Conservation (phyloP, 1,140 invertebrate genomes). For the Berghia stephanieae region DNA sequence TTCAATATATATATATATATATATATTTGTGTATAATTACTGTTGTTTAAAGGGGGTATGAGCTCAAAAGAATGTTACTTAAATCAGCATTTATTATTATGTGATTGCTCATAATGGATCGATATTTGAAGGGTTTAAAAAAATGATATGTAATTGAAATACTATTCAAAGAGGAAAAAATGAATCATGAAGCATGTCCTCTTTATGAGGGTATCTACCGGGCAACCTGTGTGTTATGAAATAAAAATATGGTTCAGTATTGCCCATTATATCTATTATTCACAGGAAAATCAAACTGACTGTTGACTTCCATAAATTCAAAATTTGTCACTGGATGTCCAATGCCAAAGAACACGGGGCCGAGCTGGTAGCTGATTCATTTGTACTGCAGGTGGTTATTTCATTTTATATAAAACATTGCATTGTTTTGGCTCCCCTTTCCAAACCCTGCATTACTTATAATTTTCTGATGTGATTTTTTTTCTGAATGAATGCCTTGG, state of each 20-base stretch:
- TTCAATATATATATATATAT: too few relatives aligned
- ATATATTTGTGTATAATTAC: neutral
- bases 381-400: slow-evolving; percentile 62
- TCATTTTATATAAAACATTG: too few relatives aligned
- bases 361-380: slow-evolving; percentile 87
- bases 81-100: neutral
- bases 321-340: slow-evolving; percentile 98
- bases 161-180: too few relatives aligned
- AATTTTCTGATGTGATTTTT: too few relatives aligned
- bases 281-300: slow-evolving; percentile 83
- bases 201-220: too few relatives aligned
- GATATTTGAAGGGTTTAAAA: neutral
- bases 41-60: neutral
- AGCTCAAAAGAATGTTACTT: neutral
- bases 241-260: too few relatives aligned
- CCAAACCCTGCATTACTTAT: too few relatives aligned
- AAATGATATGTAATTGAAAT: neutral
- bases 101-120: neutral
- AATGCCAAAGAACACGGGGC: slow-evolving; percentile 95
- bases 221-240: too few relatives aligned
- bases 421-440: too few relatives aligned
- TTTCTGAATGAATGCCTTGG: too few relatives aligned
- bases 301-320: slow-evolving; percentile 87
- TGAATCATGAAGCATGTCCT: too few relatives aligned
- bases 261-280: slow-evolving; percentile 20